Evolutionary conservation across 2,113 vertebrate genomes (phyloP).

Genomic region (Mormoops blainvillei): DNA sequence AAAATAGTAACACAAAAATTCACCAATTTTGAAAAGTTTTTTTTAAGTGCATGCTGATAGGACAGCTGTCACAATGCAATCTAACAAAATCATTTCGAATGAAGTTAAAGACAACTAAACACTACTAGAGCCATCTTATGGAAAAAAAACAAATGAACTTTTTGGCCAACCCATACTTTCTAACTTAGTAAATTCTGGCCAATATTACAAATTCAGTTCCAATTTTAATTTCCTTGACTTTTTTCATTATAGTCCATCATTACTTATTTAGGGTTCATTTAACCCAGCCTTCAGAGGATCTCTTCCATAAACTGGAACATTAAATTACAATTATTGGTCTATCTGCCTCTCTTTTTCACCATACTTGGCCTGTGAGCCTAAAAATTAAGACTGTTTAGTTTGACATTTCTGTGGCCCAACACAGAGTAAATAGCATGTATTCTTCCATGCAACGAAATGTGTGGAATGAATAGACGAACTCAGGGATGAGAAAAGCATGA

Average conservation of each 20-base stretch:
- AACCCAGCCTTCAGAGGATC: neutral
- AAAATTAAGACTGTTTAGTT: neutral
- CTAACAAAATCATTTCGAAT: too few species aligned
- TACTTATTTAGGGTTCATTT: neutral
- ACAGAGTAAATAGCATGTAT: neutral
- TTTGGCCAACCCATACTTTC: neutral
- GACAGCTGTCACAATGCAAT: too few species aligned
- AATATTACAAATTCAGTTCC: neutral
- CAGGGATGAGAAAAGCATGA: neutral
- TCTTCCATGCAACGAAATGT: neutral
- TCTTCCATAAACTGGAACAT: neutral
- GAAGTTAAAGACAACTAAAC: too few species aligned
- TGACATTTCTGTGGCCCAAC: neutral
- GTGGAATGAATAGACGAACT: neutral
- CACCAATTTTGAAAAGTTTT: too few species aligned
- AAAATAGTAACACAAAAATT: too few species aligned
- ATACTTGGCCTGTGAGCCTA: neutral
- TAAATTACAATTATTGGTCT: neutral
- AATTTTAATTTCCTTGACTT: neutral
- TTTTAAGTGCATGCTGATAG: too few species aligned
- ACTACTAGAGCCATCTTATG: too few species aligned
- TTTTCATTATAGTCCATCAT: neutral
- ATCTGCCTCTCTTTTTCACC: neutral
- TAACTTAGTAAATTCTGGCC: neutral
- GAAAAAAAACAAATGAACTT: too few species aligned